Percentiles rank a stretch among this genome's conserved stretches.
Conservation (phyloP, 2,888 invertebrate genomes). For the Dioctria rufipes region DNA sequence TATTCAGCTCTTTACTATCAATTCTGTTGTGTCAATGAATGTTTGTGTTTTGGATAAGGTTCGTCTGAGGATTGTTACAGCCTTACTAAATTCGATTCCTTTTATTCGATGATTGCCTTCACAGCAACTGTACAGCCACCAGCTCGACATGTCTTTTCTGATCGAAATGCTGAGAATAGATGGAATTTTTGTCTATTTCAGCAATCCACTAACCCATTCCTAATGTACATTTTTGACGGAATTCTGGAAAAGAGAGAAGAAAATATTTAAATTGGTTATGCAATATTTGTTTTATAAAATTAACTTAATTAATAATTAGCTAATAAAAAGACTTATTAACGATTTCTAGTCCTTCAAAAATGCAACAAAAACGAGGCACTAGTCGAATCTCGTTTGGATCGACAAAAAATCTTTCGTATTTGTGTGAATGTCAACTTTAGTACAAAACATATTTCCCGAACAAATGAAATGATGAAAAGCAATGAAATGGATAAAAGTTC, state of each 20-base stretch:
- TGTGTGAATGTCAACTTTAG: no score
- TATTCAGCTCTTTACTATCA: slow-evolving; percentile 64
- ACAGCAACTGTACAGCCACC: slow-evolving; percentile 62
- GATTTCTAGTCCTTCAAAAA: no score
- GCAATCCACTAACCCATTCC: slow-evolving; percentile 54
- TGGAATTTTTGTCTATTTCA: slow-evolving; percentile 25
- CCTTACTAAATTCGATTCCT: slow-evolving; percentile 60
- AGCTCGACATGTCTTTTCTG: slow-evolving; percentile 62
- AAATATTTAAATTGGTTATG: no score
- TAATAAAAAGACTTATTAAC: background rate
- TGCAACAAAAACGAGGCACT: no score
- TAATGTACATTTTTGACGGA: background rate
- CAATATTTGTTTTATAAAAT: no score
- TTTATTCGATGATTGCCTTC: slow-evolving; percentile 63
- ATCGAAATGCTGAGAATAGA: slow-evolving; percentile 33
- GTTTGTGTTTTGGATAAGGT: slow-evolving; percentile 47
- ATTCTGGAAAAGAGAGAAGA: background rate
- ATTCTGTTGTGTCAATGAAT: slow-evolving; percentile 60
- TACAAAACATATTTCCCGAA: no score
- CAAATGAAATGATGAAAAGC: no score
- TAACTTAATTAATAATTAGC: no score
- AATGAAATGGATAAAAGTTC: no score
- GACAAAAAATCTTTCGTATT: no score
- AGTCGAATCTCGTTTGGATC: no score
- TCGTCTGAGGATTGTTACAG: slow-evolving; percentile 11